Evolutionary conservation across 2,888 invertebrate species (phyloP), one percentile per base, ranked within the genome.

Genomic region (Copidosoma aretas): DNA sequence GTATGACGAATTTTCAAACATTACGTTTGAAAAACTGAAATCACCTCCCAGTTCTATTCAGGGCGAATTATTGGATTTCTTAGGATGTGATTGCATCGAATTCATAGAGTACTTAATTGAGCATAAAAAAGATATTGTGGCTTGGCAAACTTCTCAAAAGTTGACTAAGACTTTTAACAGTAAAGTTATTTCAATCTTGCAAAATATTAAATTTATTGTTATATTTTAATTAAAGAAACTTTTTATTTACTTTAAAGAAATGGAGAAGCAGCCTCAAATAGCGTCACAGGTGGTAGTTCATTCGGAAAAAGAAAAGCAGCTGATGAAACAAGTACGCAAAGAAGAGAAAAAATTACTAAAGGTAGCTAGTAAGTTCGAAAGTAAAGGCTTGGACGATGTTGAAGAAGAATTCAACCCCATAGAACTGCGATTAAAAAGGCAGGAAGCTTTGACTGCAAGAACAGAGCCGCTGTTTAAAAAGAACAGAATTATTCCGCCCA

Each of bases 1-100:
- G 0, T 87, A 86, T 71, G 86, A 87, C 0, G 88, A 91, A 73
- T 88, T 91, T 56, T 82, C 87, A 8, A 86, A 87, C 68, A 87
- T 87, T 1, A 85, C 91, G 24, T 84, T 89, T 24, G 86, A 86
- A 0, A 85, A 89, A 71, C 82, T 94, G 0, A 89, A 88, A 73
- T 80, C 78, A 72, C 77, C 79, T 15, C 79, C 80, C 64, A 79
- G 83, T 60, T 92, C 92, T 77, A 84, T 94, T 71, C 91, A 94
- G 81, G 91, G 91, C 79, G 93, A 93, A 83, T 84, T 98, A 22
- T 92, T 96, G 82, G 97, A 98, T 77, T 84, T 97, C 5, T 86
- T 96, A 25, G 98, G 98, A 0, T 95, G 92, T 82, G 94, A 96
- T 75, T 86, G 80, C 56, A 74, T 83, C 52, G 77, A 78, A 51